These are phyloP conservation scores for Lepidurus couesii DNA, from an alignment of 1,140 invertebrate species.

Conservation along the genomic window DNA sequence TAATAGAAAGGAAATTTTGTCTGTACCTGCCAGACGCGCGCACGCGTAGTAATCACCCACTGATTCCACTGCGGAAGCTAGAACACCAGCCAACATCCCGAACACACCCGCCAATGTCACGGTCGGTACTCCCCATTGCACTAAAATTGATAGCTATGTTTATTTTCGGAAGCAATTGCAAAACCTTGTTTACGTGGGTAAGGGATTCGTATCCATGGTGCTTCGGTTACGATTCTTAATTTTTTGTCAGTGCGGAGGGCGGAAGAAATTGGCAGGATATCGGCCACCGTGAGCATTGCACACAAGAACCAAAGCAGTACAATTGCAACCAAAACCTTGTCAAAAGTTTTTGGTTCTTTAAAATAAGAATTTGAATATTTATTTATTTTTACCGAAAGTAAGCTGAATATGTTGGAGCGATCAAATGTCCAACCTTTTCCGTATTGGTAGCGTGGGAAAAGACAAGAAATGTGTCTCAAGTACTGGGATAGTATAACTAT, in stretches of 20 bases:
- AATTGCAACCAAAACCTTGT: constrained; percentile 32
- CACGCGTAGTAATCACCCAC: constrained; percentile 85
- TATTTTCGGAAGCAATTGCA: not conserved
- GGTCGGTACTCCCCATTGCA: constrained; percentile 79
- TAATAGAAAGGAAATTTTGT: not conserved
- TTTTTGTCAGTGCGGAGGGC: constrained; percentile 72
- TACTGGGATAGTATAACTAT: constrained; percentile 77
- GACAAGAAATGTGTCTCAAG: constrained; percentile 61
- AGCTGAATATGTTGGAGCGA: constrained; percentile 2
- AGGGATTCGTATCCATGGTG: constrained; percentile 76
- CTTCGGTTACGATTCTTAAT: constrained; percentile 60
- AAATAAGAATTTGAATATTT: not conserved
- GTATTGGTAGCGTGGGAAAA: constrained; percentile 53
- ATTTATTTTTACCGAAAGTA: not conserved
- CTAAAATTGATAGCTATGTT: constrained; percentile 43
- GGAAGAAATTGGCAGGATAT: constrained; percentile 60
- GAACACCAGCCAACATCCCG: constrained; percentile 74
- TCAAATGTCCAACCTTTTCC: not conserved
- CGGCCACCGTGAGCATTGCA: constrained; percentile 36
- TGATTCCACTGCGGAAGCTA: constrained; percentile 78
- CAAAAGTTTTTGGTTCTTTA: not conserved
- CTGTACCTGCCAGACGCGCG: constrained; percentile 59
- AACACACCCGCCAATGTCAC: constrained; percentile 66
- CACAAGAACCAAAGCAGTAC: constrained; percentile 32
- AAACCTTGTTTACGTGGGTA: constrained; percentile 61